These are phyloP conservation scores for Incurvaria masculella DNA, from an alignment of 2,888 invertebrate genomes.

Conservation along the genomic window DNA sequence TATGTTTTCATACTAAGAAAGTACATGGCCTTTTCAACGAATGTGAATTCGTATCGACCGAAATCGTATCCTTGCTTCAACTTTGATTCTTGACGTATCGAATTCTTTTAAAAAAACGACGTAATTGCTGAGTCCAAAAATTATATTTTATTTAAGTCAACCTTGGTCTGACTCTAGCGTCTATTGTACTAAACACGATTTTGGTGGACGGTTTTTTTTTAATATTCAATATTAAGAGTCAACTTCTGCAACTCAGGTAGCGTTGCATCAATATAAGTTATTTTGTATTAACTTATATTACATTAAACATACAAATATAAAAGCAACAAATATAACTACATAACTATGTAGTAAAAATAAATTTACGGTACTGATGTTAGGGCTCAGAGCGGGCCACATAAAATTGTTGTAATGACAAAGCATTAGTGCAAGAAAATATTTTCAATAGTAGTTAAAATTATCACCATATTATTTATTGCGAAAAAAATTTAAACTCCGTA, in stretches of 20 bases:
- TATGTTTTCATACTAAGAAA: no score
- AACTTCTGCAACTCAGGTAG: not conserved
- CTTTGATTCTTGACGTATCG: no score
- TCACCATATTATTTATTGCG: slow-evolving; percentile 45
- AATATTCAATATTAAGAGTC: no score
- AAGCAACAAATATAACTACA: slow-evolving; percentile 48
- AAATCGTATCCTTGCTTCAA: no score
- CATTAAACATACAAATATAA: slow-evolving; percentile 39
- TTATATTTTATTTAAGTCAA: no score
- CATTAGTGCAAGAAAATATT: slow-evolving; percentile 33
- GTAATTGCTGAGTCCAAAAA: no score
- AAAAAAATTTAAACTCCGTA: slow-evolving; percentile 51
- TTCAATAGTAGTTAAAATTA: slow-evolving; percentile 41
- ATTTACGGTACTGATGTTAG: slow-evolving; percentile 39
- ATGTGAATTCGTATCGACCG: no score
- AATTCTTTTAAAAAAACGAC: no score
- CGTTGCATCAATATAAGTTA: not conserved
- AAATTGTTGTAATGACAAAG: slow-evolving; percentile 43
- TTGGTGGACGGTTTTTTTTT: no score
- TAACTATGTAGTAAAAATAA: slow-evolving; percentile 27
- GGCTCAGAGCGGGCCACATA: slow-evolving; percentile 29
- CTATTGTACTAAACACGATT: no score
- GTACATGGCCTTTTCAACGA: no score
- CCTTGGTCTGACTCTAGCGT: no score
- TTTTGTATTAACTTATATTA: slow-evolving; percentile 15